Evolutionary conservation across 2,797 vertebrate genomes (phyloP), one percentile per base, ranked within the genome.

Genomic region (Enteromius viviparus): DNA sequence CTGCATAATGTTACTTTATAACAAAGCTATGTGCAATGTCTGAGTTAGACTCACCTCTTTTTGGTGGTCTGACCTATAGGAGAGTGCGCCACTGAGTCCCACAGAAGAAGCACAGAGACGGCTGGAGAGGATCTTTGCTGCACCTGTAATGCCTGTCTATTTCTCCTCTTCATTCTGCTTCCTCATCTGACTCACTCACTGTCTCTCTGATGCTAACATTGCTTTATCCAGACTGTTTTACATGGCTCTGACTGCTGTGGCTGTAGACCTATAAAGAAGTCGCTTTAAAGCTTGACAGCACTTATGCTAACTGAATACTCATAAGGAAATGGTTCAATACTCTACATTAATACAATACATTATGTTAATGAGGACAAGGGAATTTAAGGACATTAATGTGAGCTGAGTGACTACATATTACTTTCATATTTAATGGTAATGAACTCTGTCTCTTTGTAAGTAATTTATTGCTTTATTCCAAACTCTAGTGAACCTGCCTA

Each of bases 61-160:
- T 92, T 90, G 91, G 90, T 92, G 89, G 86, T 94, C 85, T 92
- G 89, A 92, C 94, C 92, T 94, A 84, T 94, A 98, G 97, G 95
- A 94, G 88, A 91, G 90, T 83, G 90, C 12, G 69, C 90, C 12
- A 64, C 91, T 93, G 92, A 97, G 93, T 90, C 94, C 96, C 0
- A 90, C 92, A 1, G 96, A 97, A 90, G 96, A 97, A 89, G 96
- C 96, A 32, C 96, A 95, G 92, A 95, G 92, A 88, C 95, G 95
- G 37, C 94, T 98, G 89, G 97, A 98, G 94, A 97, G 95, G 95
- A 97, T 98, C 96, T 98, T 98, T 96, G 91, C 89, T 34, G 78
- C 93, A 83, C 91, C 96, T 94, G 96, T 97, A 97, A 97, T 93
- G 76, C 66, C 72, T 68, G 15, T 76, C 7, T n/a, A 64, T 72